phyloP scores from a whole-genome alignment of 2,797 vertebrate species.

The Pempheris klunzingeri region DNA sequence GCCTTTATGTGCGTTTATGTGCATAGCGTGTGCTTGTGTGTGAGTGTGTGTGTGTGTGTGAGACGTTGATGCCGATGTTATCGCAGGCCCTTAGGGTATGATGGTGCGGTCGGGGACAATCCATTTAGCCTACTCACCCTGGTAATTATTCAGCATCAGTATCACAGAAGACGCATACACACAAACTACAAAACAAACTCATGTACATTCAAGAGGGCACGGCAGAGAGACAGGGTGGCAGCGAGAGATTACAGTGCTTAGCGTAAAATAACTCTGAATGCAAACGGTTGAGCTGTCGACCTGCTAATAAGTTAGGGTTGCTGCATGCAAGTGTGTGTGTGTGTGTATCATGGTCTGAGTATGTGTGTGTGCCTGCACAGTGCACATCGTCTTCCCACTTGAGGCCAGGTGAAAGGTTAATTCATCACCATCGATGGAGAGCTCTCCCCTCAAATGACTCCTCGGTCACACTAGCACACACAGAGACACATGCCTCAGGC shows the following conservation, averaged over 20 bases:
- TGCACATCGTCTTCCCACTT: conserved; percentile 14
- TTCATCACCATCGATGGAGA: conserved; percentile 53
- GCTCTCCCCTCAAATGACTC: conserved; percentile 28
- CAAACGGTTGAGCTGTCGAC: conserved; percentile 63
- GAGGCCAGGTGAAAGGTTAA: conserved; percentile 69
- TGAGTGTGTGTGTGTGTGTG: conserved; percentile 23
- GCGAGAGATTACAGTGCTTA: conserved; percentile 48
- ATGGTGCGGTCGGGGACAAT: conserved; percentile 62
- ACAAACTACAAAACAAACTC: conserved; percentile 52
- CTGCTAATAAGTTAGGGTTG: conserved; percentile 33
- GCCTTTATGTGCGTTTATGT: conserved; percentile 47
- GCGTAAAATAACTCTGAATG: conserved; percentile 49
- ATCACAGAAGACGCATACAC: conserved; percentile 57
- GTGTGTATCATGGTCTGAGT: conserved; percentile 11
- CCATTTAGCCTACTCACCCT: conserved; percentile 75
- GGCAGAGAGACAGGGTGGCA: conserved; percentile 9
- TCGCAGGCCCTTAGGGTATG: conserved; percentile 45
- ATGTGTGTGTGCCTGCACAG: conserved; percentile 5
- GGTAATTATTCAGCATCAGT: conserved; percentile 76
- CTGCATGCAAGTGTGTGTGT: conserved; percentile 7
- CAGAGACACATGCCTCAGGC: conserved; percentile 26
- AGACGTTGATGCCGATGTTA: conserved; percentile 53
- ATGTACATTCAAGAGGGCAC: conserved; percentile 44
- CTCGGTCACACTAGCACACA: conserved; percentile 32
- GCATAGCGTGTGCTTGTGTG: conserved; percentile 17